Percentiles rank a stretch among this genome's conserved stretches.
Evolutionary conservation across 2,797 vertebrate species (phyloP).

Genomic region (Cichlasoma orientale): DNA sequence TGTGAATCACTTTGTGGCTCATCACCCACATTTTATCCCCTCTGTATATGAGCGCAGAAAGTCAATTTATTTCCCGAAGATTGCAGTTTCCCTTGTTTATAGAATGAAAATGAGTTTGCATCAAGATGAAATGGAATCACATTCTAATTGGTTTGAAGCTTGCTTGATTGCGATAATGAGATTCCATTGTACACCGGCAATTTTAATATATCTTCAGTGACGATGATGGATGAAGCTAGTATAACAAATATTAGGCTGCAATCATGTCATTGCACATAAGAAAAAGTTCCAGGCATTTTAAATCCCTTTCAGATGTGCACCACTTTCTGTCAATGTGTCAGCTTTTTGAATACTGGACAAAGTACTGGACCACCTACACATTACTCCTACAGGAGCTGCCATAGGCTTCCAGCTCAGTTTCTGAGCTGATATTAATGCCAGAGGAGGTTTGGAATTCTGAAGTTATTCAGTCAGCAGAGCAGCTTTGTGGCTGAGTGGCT

Average conservation of each 20-base stretch:
- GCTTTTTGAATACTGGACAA: neutral
- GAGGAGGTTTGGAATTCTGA: neutral
- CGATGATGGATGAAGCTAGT: conserved; percentile 37
- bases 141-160: conserved; percentile 67
- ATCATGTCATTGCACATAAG: conserved; percentile 25
- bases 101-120: conserved; percentile 69
- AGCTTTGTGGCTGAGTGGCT: neutral
- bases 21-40: conserved; percentile 53
- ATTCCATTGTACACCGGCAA: conserved; percentile 60
- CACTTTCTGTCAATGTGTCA: neutral
- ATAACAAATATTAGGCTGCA: conserved; percentile 34
- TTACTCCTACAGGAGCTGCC: neutral
- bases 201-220: conserved; percentile 60
- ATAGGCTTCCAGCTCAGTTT: neutral
- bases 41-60: conserved; percentile 52
- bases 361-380: neutral
- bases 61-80: conserved; percentile 70
- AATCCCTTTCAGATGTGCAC: neutral
- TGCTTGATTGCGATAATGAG: conserved; percentile 68
- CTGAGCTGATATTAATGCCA: neutral
- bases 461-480: neutral
- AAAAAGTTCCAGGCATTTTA: conserved; percentile 2
- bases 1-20: conserved; percentile 56
- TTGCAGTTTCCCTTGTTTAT: conserved; percentile 72
- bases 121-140: conserved; percentile 65